phyloP scores from a whole-genome alignment of 2,797 vertebrate genomes.

The Botia almorhae region DNA sequence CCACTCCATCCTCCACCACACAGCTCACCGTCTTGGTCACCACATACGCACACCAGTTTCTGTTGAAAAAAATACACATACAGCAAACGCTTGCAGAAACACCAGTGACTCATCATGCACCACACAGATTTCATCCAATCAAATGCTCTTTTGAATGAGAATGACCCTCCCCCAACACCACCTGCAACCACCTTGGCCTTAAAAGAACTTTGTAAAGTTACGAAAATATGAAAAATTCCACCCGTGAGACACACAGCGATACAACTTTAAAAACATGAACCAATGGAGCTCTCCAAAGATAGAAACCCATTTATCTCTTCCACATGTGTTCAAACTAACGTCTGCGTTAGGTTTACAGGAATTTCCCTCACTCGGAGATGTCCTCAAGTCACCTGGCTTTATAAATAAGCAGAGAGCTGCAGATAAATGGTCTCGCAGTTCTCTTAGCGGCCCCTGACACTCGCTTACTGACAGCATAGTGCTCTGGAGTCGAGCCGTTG shows the following conservation, averaged over 20 bases:
- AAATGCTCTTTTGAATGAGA: background rate
- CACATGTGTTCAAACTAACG: background rate
- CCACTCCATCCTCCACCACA: slow-evolving; percentile 91
- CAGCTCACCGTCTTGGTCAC: slow-evolving; percentile 91
- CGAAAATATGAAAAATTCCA: background rate
- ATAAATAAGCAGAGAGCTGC: slow-evolving; percentile 15
- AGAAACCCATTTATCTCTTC: background rate
- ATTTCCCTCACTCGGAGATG: background rate
- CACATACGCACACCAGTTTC: slow-evolving; percentile 94
- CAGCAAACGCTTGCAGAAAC: background rate
- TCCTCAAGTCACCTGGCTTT: background rate
- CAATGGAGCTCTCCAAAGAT: background rate
- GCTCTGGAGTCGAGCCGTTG: background rate
- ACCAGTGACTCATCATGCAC: background rate
- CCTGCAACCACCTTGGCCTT: background rate
- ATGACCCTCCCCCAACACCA: background rate
- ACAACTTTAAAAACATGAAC: background rate
- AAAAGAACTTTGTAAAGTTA: background rate
- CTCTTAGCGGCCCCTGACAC: background rate
- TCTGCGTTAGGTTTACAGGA: slow-evolving; percentile 21
- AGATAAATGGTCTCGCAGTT: slow-evolving; percentile 6
- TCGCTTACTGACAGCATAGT: slow-evolving; percentile 3
- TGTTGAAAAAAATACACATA: slow-evolving; percentile 59
- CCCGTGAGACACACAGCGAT: background rate
- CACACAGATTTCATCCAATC: background rate